phyloP scores from a whole-genome alignment of 2,113 vertebrate species.

The Sarotherodon lohbergeri region DNA sequence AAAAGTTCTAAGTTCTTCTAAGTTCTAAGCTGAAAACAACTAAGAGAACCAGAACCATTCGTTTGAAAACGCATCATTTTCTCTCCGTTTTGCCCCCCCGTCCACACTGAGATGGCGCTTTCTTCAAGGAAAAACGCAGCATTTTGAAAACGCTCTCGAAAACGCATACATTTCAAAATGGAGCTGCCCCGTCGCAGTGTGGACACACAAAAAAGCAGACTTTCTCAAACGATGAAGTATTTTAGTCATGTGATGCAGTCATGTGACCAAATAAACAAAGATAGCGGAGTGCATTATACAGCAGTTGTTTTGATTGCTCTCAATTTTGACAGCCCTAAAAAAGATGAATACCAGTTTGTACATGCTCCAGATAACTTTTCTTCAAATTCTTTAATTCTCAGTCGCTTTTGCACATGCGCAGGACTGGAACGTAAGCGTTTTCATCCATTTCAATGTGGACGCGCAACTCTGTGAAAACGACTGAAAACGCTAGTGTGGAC shows the following conservation, averaged over 20 bases:
- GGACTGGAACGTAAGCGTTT: neutral
- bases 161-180: neutral
- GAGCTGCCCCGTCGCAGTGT: neutral
- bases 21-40: neutral
- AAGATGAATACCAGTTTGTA: neutral
- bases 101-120: neutral
- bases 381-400: neutral
- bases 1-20: neutral
- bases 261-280: neutral
- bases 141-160: fast-evolving
- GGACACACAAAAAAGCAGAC: neutral
- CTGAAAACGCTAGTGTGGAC: neutral
- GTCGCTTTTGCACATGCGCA: fast-evolving
- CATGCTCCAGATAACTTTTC: neutral
- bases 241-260: neutral
- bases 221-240: neutral
- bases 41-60: neutral
- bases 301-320: neutral
- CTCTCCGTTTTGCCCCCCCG: neutral
- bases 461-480: neutral
- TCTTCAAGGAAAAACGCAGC: neutral
- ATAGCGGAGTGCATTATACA: neutral
- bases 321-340: neutral
- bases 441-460: neutral
- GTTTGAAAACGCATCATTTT: neutral